Base-by-base conservation (phyloP, 2,888 invertebrate genomes). In the Cancer borealis region DNA sequence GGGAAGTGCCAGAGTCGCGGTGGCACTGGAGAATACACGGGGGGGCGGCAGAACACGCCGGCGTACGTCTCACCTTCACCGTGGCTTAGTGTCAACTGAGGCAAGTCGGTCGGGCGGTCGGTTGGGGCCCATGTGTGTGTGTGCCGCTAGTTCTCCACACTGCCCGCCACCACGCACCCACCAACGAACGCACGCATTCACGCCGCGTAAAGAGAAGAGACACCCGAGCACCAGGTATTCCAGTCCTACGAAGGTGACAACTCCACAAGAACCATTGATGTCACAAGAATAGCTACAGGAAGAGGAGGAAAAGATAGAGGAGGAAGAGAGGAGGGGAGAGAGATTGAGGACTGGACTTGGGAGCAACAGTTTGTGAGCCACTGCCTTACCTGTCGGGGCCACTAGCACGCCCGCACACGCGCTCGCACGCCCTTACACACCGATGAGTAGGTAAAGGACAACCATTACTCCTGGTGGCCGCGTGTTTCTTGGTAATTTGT, bases 91-190 rank as follows among this genome's bases (percentile, higher is more conserved):
- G 79, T 79, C 79, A 79, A 79, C 79, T 79, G 79, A 79, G 30
- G 79, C 79, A 30, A 30, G 79, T 45, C n/a, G 30, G 88, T 8
- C 46, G 47, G 46, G n/a, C 88, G 21, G 46, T 2, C 47, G 47
- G 46, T 88, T n/a, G 46, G 88, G 39, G 21, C 30, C 88, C 88
- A 88, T 88, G 88, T 79, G 79, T 79, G 79, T 79, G 79, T 79
- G 79, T 30, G 79, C 79, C 79, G 79, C 79, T 79, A 79, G 66
- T 5, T 66, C 21, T 26, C 87, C 88, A 46, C 46, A 47, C 88
- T 49, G 47, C 88, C 88, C 88, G 26, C 88, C 88, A 12, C 88
- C 47, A 47, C 88, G 30, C 88, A 39, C 45, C 39, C 45, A 88
- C 88, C 39, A 17, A 88, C 79, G 21, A 3, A 79, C 79, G 21